Conservation (phyloP, 2,888 invertebrate species). For the Scrobipalpa costella region DNA sequence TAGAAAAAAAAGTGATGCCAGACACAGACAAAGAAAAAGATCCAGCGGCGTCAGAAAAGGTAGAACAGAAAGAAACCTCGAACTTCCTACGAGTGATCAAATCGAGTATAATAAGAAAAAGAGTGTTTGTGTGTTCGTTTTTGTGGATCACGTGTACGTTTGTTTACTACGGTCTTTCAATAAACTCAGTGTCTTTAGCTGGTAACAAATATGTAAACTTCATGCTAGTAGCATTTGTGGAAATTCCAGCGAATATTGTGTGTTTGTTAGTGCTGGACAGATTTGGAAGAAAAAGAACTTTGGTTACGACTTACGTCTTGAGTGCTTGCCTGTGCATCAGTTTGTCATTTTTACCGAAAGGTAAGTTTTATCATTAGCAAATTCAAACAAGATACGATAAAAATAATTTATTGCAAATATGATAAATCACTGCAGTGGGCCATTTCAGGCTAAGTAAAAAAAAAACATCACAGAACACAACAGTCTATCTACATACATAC, state of each 20-base stretch:
- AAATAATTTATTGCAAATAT: too few species aligned
- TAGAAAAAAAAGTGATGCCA: slow-evolving; percentile 41
- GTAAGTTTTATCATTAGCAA: slow-evolving; percentile 54
- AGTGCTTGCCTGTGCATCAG: slow-evolving; percentile 83
- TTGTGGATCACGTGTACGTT: slow-evolving; percentile 91
- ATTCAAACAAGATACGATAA: too few species aligned
- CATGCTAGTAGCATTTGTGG: slow-evolving; percentile 83
- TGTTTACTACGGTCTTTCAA: slow-evolving; percentile 89
- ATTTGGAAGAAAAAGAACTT: slow-evolving; percentile 83
- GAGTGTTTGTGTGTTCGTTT: slow-evolving; percentile 84
- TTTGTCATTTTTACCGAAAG: slow-evolving; percentile 81
- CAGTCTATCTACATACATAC: too few species aligned
- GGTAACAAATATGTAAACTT: slow-evolving; percentile 91
- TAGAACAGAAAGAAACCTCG: slow-evolving; percentile 43
- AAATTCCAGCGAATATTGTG: slow-evolving; percentile 86
- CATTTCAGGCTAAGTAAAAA: too few species aligned
- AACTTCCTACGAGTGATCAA: slow-evolving; percentile 70
- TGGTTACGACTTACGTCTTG: slow-evolving; percentile 82
- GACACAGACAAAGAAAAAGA: slow-evolving; percentile 37
- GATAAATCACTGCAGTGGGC: too few species aligned
- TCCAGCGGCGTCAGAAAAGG: slow-evolving; percentile 29
- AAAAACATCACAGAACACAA: too few species aligned
- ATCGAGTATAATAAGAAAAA: slow-evolving; percentile 78
- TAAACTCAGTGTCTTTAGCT: slow-evolving; percentile 87
- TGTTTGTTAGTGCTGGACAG: slow-evolving; percentile 83